These are phyloP conservation scores for Oscheius onirici DNA, from an alignment of 2,888 invertebrate species.

Conservation along the genomic window DNA sequence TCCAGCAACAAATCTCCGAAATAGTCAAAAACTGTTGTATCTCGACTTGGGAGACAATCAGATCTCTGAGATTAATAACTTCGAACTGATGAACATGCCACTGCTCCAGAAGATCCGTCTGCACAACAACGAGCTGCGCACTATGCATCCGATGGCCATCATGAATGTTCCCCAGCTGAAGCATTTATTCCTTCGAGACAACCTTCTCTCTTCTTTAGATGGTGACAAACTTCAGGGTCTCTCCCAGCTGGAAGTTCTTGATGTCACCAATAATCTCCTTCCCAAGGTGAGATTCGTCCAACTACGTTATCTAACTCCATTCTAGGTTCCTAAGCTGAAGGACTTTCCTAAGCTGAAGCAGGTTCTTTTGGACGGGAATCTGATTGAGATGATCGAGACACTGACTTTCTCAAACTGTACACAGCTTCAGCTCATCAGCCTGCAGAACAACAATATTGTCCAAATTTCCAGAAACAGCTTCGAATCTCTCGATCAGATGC, in stretches of 20 bases:
- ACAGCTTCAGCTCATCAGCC: constrained; percentile 77
- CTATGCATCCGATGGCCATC: constrained; percentile 84
- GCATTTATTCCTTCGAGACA: constrained; percentile 81
- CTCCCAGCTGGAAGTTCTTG: constrained; percentile 80
- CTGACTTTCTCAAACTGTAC: constrained; percentile 87
- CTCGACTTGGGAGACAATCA: constrained; percentile 83
- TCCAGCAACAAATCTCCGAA: constrained; percentile 84
- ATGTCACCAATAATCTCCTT: constrained; percentile 84
- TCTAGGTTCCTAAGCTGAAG: constrained; percentile 78
- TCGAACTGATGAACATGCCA: constrained; percentile 83
- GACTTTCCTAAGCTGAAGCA: constrained; percentile 82
- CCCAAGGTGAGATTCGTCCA: constrained; percentile 76
- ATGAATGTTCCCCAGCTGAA: constrained; percentile 81
- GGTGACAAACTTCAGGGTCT: constrained; percentile 85
- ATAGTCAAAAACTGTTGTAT: constrained; percentile 80
- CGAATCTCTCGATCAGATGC: constrained; percentile 77
- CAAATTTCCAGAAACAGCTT: constrained; percentile 69
- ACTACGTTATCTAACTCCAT: neutral
- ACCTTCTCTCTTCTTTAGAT: constrained; percentile 84
- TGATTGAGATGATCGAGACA: constrained; percentile 80
- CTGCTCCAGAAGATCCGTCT: constrained; percentile 79
- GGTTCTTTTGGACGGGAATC: constrained; percentile 76
- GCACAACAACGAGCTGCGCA: constrained; percentile 77
- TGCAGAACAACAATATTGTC: constrained; percentile 73
- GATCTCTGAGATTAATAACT: constrained; percentile 78